Percentiles rank a stretch among this genome's conserved stretches.
Evolutionary conservation across 2,888 invertebrate genomes (phyloP).

Genomic region (Tenthredo amoena): DNA sequence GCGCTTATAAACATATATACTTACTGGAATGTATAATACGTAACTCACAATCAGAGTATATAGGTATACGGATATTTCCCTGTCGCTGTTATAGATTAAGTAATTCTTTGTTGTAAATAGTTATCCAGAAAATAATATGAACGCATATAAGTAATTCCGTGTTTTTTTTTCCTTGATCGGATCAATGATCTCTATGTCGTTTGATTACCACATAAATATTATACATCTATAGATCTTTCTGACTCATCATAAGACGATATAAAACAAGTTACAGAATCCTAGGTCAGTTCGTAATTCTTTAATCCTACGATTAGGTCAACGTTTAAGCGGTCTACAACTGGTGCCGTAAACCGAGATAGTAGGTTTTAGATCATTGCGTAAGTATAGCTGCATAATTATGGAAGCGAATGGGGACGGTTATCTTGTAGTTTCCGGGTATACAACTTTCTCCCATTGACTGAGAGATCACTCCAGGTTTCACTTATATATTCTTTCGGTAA

Average conservation of each 20-base stretch:
- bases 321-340: background rate
- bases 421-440: conserved; percentile 59
- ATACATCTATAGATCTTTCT: background rate
- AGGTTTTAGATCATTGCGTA: background rate
- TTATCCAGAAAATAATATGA: background rate
- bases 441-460: conserved; percentile 72
- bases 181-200: background rate
- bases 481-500: conserved; percentile 61
- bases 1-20: background rate
- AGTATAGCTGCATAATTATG: conserved; percentile 65
- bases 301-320: background rate
- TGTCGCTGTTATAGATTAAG: background rate
- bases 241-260: background rate
- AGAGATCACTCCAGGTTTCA: conserved; percentile 66
- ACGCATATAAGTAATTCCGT: too few species aligned
- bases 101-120: background rate
- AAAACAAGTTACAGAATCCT: background rate
- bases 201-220: background rate
- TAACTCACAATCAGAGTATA: background rate
- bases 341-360: background rate
- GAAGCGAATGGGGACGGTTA: conserved; percentile 60
- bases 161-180: background rate
- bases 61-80: background rate
- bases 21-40: background rate
- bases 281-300: background rate